These are phyloP conservation scores for Oostethus manadensis DNA, from an alignment of 2,113 vertebrate genomes.

Conservation along the genomic window DNA sequence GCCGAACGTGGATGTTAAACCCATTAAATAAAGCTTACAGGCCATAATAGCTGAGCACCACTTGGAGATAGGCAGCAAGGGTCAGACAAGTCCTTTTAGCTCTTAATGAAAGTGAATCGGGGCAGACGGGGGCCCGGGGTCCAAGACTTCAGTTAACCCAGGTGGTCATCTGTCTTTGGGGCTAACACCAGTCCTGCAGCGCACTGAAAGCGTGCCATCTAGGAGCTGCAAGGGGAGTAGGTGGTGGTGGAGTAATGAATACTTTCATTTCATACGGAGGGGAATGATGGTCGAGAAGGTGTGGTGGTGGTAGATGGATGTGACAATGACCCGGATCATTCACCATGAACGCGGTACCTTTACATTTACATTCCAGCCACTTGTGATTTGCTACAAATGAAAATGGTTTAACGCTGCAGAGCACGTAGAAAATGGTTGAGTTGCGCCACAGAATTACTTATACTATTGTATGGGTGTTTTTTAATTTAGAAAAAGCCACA, in stretches of 20 bases:
- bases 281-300: slow-evolving; percentile 36
- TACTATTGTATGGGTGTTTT: neutral
- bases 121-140: slow-evolving; percentile 52
- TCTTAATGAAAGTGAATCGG: slow-evolving; percentile 77
- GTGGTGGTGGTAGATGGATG: slow-evolving; percentile 9
- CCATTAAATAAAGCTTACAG: slow-evolving; percentile 99
- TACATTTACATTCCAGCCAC: slow-evolving; percentile 43
- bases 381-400: slow-evolving; percentile 37
- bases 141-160: slow-evolving; percentile 64
- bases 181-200: slow-evolving; percentile 47
- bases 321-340: slow-evolving; percentile 56
- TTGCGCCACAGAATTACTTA: neutral
- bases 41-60: slow-evolving; percentile 84
- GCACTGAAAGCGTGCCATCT: slow-evolving; percentile 32
- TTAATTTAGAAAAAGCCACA: slow-evolving; percentile 10
- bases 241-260: slow-evolving; percentile 48
- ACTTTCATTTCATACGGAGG: slow-evolving; percentile 62
- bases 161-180: slow-evolving; percentile 62
- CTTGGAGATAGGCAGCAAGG: slow-evolving; percentile 71
- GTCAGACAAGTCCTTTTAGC: slow-evolving; percentile 72
- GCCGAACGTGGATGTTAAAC: slow-evolving; percentile 98
- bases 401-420: slow-evolving; percentile 27
- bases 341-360: slow-evolving; percentile 43
- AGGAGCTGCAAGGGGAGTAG: neutral
- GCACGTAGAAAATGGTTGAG: slow-evolving; percentile 13